phyloP scores from a whole-genome alignment of 2,888 invertebrate species.

The Habrosyne pyritoides region DNA sequence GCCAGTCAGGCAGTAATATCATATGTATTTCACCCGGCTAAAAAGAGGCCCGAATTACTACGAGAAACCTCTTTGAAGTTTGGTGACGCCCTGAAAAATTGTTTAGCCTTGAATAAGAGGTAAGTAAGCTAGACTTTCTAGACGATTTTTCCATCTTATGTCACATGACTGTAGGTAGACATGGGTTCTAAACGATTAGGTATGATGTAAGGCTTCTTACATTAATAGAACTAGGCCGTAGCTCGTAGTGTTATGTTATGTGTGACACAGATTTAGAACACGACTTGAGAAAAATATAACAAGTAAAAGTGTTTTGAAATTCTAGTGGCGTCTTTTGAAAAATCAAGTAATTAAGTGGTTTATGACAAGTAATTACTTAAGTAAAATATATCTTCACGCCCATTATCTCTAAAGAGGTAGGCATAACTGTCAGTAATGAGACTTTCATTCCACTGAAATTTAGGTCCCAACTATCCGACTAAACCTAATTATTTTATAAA shows the following conservation, averaged over 20 bases:
- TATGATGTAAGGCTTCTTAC: slow-evolving; percentile 1
- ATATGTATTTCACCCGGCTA: too few relatives aligned
- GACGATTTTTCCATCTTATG: not conserved
- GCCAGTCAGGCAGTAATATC: not conserved
- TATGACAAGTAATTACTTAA: too few relatives aligned
- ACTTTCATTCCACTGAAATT: too few relatives aligned
- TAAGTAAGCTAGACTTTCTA: not conserved
- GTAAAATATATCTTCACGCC: too few relatives aligned
- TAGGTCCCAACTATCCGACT: too few relatives aligned
- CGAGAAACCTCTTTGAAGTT: not conserved
- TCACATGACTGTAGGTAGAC: not conserved
- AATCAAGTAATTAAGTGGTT: too few relatives aligned
- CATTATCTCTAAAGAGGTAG: too few relatives aligned
- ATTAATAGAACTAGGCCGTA: slow-evolving; percentile 4
- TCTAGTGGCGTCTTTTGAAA: not conserved
- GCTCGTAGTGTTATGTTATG: not conserved
- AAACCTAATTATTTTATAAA: too few relatives aligned
- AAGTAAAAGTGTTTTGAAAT: not conserved
- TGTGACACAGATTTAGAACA: not conserved
- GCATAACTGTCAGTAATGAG: too few relatives aligned
- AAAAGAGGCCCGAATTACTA: too few relatives aligned
- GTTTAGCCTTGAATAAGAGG: not conserved
- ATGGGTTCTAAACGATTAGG: not conserved
- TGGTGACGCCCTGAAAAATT: not conserved
- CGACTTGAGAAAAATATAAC: not conserved